These are phyloP conservation scores for Drosophila flavopinicola DNA, from an alignment of 2,888 invertebrate genomes.

Conservation along the genomic window DNA sequence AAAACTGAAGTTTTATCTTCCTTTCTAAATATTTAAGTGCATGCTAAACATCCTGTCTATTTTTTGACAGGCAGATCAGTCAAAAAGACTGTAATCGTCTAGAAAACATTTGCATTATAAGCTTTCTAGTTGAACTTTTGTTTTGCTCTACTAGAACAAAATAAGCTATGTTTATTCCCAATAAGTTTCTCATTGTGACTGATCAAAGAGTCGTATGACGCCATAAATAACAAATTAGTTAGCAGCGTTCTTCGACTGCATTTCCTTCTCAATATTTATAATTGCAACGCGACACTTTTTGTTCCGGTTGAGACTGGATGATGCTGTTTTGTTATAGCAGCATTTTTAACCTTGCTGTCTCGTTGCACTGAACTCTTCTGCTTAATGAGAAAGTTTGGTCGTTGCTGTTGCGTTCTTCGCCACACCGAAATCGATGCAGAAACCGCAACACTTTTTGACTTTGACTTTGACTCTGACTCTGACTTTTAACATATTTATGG, in stretches of 20 bases:
- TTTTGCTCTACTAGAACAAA: too few relatives aligned
- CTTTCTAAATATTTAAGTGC: too few relatives aligned
- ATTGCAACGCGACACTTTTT: slow-evolving; percentile 12
- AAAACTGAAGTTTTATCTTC: too few relatives aligned
- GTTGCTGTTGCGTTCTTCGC: slow-evolving; percentile 22
- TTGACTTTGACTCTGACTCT: slow-evolving; percentile 75
- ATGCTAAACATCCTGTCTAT: too few relatives aligned
- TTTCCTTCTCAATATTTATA: slow-evolving; percentile 6
- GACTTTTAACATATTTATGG: slow-evolving; percentile 82
- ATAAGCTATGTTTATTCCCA: too few relatives aligned
- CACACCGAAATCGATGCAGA: slow-evolving; percentile 43
- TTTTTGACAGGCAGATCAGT: too few relatives aligned
- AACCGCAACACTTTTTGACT: slow-evolving; percentile 70
- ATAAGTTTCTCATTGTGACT: too few relatives aligned
- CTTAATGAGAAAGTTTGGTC: slow-evolving; percentile 73
- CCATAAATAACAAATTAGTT: too few relatives aligned
- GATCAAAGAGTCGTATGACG: too few relatives aligned
- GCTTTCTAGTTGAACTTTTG: too few relatives aligned
- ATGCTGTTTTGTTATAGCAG: slow-evolving; percentile 8
- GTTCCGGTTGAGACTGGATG: slow-evolving; percentile 26
- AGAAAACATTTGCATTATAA: too few relatives aligned
- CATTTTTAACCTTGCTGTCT: slow-evolving; percentile 59
- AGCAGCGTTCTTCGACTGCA: neutral
- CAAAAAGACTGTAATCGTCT: too few relatives aligned
- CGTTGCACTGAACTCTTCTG: slow-evolving; percentile 56